A percentile compares a stretch with the other conserved stretches of the same genome.
Conservation (phyloP, 2,888 invertebrate species). For the Smittia sp. region DNA sequence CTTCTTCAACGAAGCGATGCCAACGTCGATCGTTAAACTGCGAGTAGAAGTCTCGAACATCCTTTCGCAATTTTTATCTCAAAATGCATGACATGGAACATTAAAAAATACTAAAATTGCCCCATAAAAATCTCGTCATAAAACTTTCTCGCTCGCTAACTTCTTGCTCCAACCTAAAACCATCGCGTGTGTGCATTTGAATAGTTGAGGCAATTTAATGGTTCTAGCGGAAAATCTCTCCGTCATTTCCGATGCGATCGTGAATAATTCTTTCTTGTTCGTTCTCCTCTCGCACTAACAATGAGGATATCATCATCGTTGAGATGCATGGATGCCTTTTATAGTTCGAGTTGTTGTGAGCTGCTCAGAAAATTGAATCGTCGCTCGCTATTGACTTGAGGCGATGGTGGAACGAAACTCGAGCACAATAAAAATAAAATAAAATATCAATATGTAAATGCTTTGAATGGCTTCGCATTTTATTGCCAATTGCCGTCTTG, state of each 20-base stretch:
- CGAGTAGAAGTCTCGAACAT: background rate
- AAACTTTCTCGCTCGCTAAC: constrained; percentile 20
- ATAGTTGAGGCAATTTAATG: constrained; percentile 39
- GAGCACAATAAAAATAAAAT: constrained; percentile 31
- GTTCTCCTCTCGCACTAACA: constrained; percentile 18
- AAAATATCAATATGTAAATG: constrained; percentile 41
- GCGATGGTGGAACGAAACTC: background rate
- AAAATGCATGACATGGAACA: constrained; percentile 38
- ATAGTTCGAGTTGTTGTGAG: constrained; percentile 32
- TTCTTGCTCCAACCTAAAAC: background rate
- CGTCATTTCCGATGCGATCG: too few relatives aligned
- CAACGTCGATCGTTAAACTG: constrained; percentile 22
- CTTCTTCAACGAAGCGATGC: background rate
- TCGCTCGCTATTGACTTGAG: constrained; percentile 28
- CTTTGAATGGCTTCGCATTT: constrained; percentile 31
- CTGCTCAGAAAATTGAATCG: constrained; percentile 18
- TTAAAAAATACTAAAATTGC: constrained; percentile 39
- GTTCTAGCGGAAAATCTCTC: constrained; percentile 20
- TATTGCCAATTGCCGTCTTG: constrained; percentile 31
- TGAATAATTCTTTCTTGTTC: too few relatives aligned
- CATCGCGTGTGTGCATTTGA: constrained; percentile 22
- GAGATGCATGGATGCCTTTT: constrained; percentile 38
- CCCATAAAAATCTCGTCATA: constrained; percentile 33
- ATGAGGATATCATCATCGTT: constrained; percentile 40
- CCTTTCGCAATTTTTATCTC: background rate